Evolutionary conservation across 2,797 vertebrate genomes (phyloP), one percentile per base, ranked within the genome.

Genomic region (Diceros bicornis): DNA sequence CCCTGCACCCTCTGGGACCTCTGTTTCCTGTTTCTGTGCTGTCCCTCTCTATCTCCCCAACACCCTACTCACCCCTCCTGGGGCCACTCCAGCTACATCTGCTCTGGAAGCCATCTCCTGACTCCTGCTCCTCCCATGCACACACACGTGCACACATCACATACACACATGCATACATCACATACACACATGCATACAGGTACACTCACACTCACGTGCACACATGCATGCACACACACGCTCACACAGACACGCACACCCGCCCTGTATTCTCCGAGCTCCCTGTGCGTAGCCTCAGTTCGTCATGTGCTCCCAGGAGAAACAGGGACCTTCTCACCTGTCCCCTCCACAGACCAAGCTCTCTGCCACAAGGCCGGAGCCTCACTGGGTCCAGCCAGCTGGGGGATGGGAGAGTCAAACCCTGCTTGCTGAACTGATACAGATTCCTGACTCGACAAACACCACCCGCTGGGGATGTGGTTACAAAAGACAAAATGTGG

Each of bases 401-500:
- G 10, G 27, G 57, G 44, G 29, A 0, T 1, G 21, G 7, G 16
- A n/a, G 7, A 25, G 8, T 18, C 27, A n/a, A 21, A 69, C 17
- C 64, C 47, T 1, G 64, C 32, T 27, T 16, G 21, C n/a, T 25
- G n/a, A 12, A 6, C 6, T 4, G n/a, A 62, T 2, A 12, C 32
- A 37, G 32, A 7, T 0, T 16, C 41, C 6, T 18, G 8, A 21
- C 5, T 16, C 4, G 0, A 25, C 81, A 72, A 29, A 9, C 41
- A 17, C 32, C n/a, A 12, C 62, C 41, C 25, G 7, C 16, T 2
- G 0, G 25, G 41, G 37, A 25, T 3, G 1, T 21, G 77, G 41
- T 27, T 4, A 21, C 52, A 16, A 7, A 0, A 12, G 27, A 29
- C 0, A 6, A 4, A 32, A 37, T 0, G 5, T 3, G 16, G 34